Conservation (phyloP, 2,888 invertebrate species). For the Synanthedon formicaeformis region DNA sequence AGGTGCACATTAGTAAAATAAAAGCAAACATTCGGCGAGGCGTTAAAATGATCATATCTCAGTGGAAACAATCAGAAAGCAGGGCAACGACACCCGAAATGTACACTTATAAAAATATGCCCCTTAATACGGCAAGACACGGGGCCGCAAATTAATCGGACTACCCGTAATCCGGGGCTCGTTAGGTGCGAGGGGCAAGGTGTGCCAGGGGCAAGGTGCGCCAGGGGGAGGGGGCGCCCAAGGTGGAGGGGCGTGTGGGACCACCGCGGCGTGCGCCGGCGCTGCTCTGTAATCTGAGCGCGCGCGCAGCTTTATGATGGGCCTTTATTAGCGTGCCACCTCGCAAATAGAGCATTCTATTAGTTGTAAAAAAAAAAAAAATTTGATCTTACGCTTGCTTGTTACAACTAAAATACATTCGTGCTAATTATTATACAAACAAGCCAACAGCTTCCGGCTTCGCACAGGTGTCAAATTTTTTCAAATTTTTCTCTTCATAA, state of each 20-base stretch:
- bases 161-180: conserved; percentile 15
- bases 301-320: conserved; percentile 21
- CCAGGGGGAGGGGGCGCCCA: conserved; percentile 1
- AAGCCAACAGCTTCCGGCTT: too few species aligned
- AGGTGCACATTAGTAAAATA: too few species aligned
- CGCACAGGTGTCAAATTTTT: too few species aligned
- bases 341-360: background rate
- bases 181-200: conserved; percentile 19
- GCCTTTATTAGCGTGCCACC: conserved; percentile 13
- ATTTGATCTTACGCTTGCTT: background rate
- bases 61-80: background rate
- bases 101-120: background rate
- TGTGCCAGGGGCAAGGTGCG: conserved; percentile 6
- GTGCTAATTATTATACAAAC: too few species aligned
- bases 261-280: conserved; percentile 49
- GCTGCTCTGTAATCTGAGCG: conserved; percentile 54
- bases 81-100: background rate
- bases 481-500: too few species aligned
- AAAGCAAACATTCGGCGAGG: too few species aligned
- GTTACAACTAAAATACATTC: background rate
- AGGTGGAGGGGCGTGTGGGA: conserved; percentile 21
- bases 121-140: conserved; percentile 4
- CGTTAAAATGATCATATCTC: too few species aligned
- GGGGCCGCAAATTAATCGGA: conserved; percentile 23
- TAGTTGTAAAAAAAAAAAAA: background rate